These are phyloP conservation scores for Melospiza georgiana DNA, from an alignment of 2,113 vertebrate species.

Conservation along the genomic window DNA sequence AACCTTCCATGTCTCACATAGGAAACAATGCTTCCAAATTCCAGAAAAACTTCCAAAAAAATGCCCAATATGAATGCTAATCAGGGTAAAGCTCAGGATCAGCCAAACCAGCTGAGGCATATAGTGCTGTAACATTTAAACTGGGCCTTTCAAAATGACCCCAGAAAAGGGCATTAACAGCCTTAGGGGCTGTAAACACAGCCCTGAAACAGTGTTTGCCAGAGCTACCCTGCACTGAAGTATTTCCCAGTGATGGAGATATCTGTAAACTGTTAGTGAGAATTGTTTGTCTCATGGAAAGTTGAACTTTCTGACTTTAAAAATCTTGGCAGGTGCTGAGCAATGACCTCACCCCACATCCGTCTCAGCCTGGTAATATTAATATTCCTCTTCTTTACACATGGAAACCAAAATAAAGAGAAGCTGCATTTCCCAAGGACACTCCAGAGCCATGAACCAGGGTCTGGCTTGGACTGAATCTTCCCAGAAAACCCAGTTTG, in stretches of 20 bases:
- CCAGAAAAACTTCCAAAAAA: background rate
- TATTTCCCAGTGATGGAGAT: background rate
- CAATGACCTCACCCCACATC: constrained; percentile 24
- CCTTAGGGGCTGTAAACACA: background rate
- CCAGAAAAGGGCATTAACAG: background rate
- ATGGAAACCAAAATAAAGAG: constrained; percentile 28
- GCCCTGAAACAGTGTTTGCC: background rate
- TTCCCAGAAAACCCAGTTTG: background rate
- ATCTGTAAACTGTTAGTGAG: background rate
- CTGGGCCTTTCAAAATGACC: background rate
- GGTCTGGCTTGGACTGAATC: background rate
- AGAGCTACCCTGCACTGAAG: background rate
- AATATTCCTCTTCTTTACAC: constrained; percentile 21
- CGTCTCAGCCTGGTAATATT: background rate
- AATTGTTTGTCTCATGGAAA: constrained; percentile 31
- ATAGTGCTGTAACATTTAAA: background rate
- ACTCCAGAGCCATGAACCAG: background rate
- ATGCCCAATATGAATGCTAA: background rate
- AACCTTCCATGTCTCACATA: background rate
- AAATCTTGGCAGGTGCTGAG: constrained; percentile 40
- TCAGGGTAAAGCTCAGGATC: background rate
- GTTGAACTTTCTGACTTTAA: constrained; percentile 1
- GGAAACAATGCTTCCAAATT: background rate
- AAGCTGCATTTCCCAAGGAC: background rate
- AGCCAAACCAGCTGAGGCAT: background rate